These are phyloP conservation scores for Philereme vetulata DNA, from an alignment of 2,888 invertebrate species.

Conservation along the genomic window DNA sequence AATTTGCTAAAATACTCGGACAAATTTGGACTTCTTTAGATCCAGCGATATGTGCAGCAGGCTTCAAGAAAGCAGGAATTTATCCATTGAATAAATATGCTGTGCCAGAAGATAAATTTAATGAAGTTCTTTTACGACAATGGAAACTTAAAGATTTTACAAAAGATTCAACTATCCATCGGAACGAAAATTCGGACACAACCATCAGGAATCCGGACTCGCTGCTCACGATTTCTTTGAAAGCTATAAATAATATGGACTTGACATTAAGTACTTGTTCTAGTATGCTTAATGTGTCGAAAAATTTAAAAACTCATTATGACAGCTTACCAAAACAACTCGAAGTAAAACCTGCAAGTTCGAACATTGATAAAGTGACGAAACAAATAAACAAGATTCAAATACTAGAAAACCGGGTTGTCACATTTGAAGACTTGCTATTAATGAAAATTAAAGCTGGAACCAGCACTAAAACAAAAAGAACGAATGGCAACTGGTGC, in stretches of 20 bases:
- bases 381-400: slow-evolving; percentile 17
- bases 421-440: slow-evolving; percentile 28
- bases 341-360: too few species aligned
- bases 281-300: slow-evolving; percentile 8
- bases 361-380: neutral
- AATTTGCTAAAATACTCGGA: slow-evolving; percentile 38
- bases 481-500: slow-evolving; percentile 19
- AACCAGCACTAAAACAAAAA: slow-evolving; percentile 23
- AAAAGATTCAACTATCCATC: slow-evolving; percentile 8
- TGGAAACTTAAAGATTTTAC: slow-evolving; percentile 27
- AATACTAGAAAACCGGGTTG: slow-evolving; percentile 26
- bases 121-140: slow-evolving; percentile 25
- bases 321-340: slow-evolving; percentile 2
- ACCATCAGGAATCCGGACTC: slow-evolving; percentile 8
- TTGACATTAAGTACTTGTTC: slow-evolving; percentile 7
- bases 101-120: slow-evolving; percentile 33
- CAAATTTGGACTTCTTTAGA: slow-evolving; percentile 38
- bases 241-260: slow-evolving; percentile 7
- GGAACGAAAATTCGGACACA: slow-evolving; percentile 1
- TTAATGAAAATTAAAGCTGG: slow-evolving; percentile 29
- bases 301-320: slow-evolving; percentile 12
- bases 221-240: slow-evolving; percentile 15
- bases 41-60: slow-evolving; percentile 30
- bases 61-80: slow-evolving; percentile 37
- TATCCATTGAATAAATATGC: slow-evolving; percentile 38